Evolutionary conservation across 2,113 vertebrate genomes (phyloP).

Genomic region (Anser brachyrhynchus): DNA sequence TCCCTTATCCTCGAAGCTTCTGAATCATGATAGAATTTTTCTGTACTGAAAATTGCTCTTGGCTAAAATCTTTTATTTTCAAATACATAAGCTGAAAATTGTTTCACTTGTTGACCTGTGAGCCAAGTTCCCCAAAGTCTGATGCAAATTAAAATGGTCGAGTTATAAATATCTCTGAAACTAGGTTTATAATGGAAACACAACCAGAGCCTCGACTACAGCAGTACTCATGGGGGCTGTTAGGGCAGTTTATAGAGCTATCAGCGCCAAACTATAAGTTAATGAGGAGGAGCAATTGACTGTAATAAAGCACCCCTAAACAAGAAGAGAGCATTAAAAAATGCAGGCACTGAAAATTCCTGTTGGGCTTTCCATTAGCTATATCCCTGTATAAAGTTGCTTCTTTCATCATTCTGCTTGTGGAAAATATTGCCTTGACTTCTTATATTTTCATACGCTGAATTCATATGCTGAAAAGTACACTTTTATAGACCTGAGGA

Average conservation of each 20-base stretch:
- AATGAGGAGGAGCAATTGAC: conserved; percentile 43
- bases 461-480: neutral
- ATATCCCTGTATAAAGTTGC: neutral
- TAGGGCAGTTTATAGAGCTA: conserved; percentile 59
- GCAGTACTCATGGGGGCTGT: conserved; percentile 47
- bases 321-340: conserved; percentile 48
- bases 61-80: conserved; percentile 50
- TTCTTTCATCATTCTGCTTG: conserved; percentile 25
- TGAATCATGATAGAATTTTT: conserved; percentile 34
- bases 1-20: conserved; percentile 25
- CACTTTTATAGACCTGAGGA: neutral
- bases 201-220: conserved; percentile 35
- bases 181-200: conserved; percentile 54
- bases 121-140: conserved; percentile 61
- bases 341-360: conserved; percentile 24
- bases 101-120: conserved; percentile 43
- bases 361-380: neutral
- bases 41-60: conserved; percentile 27
- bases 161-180: conserved; percentile 70
- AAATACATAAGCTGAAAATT: conserved; percentile 51
- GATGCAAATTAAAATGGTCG: conserved; percentile 72
- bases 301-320: conserved; percentile 50
- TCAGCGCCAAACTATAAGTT: conserved; percentile 16
- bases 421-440: conserved; percentile 30
- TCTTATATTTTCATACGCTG: neutral